A percentile compares a stretch with the other conserved stretches of the same genome.
These are phyloP conservation scores for Marasmarcha lunaedactyla DNA, from an alignment of 2,888 invertebrate species.

Conservation along the genomic window DNA sequence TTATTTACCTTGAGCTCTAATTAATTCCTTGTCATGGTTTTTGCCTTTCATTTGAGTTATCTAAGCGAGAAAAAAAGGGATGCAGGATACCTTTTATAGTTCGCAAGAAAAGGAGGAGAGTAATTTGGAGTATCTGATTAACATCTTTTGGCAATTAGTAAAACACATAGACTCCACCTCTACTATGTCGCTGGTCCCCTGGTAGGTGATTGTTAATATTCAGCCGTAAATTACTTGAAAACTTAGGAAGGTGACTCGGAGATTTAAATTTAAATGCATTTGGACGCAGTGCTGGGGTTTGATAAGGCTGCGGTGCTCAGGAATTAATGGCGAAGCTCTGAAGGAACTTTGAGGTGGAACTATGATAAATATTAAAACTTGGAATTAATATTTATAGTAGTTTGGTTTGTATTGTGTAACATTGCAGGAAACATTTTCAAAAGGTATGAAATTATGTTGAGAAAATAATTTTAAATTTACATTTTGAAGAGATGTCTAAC, in stretches of 20 bases:
- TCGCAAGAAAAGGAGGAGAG: slow-evolving; percentile 29
- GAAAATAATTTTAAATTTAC: too few species aligned
- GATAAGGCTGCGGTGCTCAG: slow-evolving; percentile 33
- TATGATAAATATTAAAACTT: slow-evolving; percentile 5
- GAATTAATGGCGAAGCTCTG: slow-evolving; percentile 17
- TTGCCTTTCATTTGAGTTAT: slow-evolving; percentile 66
- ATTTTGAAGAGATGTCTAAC: too few species aligned
- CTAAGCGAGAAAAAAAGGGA: slow-evolving; percentile 40
- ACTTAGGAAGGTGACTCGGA: slow-evolving; percentile 54
- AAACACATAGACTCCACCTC: slow-evolving; percentile 74
- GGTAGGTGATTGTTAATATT: slow-evolving; percentile 69
- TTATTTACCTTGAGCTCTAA: slow-evolving; percentile 69
- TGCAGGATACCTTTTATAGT: slow-evolving; percentile 16
- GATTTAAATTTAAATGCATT: slow-evolving; percentile 51
- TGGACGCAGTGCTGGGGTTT: slow-evolving; percentile 29
- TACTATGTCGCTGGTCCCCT: slow-evolving; percentile 61
- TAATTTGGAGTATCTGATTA: slow-evolving; percentile 60
- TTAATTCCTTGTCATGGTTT: slow-evolving; percentile 72
- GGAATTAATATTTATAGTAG: slow-evolving; percentile 2
- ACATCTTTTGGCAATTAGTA: slow-evolving; percentile 74
- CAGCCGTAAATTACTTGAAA: slow-evolving; percentile 66
- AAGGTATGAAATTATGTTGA: too few species aligned
- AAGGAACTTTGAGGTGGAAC: slow-evolving; percentile 4
- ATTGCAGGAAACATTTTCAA: too few species aligned
- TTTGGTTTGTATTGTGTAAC: too few species aligned